These are phyloP conservation scores for Catharus minimus DNA, from an alignment of 2,113 vertebrate genomes.

Conservation along the genomic window DNA sequence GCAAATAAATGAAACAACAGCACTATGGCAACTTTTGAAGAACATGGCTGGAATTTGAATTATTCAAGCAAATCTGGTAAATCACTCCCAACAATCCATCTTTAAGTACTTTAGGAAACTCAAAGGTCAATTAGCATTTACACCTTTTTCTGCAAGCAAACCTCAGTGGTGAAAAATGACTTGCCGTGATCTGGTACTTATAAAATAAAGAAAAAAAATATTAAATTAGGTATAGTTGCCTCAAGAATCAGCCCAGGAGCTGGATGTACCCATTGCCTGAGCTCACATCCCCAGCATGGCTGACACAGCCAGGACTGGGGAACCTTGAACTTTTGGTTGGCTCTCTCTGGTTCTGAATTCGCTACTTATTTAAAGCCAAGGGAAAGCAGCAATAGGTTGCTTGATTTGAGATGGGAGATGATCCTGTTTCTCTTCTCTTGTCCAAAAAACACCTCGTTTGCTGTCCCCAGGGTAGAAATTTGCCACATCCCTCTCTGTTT, in stretches of 20 bases:
- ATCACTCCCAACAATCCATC: neutral
- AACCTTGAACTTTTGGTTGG: neutral
- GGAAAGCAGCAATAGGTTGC: neutral
- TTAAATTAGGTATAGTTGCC: neutral
- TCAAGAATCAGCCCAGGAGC: neutral
- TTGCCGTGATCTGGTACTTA: neutral
- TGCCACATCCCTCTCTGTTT: neutral
- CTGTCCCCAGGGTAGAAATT: neutral
- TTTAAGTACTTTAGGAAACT: neutral
- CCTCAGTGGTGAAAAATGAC: neutral
- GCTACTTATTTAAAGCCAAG: neutral
- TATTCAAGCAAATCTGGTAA: neutral
- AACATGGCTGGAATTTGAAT: neutral
- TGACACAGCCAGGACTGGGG: neutral
- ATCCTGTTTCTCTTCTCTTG: neutral
- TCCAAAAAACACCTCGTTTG: neutral
- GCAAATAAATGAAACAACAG: neutral
- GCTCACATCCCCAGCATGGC: fast-evolving
- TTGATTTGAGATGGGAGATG: neutral
- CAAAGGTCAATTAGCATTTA: neutral
- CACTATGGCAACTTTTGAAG: neutral
- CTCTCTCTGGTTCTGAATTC: neutral
- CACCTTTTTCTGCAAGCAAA: neutral
- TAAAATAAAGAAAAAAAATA: neutral
- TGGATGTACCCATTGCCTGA: fast-evolving